Conservation (phyloP, 1,140 invertebrate genomes). For the Dinoponera quadriceps region DNA sequence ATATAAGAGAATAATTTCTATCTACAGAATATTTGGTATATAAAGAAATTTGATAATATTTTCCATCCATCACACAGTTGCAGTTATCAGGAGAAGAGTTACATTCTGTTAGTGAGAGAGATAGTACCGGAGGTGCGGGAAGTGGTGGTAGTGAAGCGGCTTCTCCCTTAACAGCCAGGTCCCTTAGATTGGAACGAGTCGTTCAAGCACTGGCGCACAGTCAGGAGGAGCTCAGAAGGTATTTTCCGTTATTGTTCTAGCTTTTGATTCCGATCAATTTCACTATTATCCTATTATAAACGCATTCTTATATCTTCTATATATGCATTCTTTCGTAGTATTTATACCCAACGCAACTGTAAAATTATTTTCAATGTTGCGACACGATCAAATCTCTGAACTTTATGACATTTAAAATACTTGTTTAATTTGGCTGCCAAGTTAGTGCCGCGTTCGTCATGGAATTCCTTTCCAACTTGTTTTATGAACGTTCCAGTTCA, state of each 20-base stretch:
- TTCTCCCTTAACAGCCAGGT: constrained; percentile 94
- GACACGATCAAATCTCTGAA: too few species aligned
- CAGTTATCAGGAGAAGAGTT: constrained; percentile 91
- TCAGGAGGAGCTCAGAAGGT: constrained; percentile 93
- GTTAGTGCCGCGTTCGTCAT: too few species aligned
- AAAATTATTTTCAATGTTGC: too few species aligned
- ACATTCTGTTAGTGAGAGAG: constrained; percentile 87
- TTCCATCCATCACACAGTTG: constrained; percentile 86
- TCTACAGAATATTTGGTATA: too few species aligned
- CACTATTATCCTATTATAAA: not conserved
- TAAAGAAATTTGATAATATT: constrained; percentile 35
- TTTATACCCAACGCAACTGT: not conserved
- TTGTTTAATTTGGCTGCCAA: too few species aligned
- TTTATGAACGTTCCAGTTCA: too few species aligned
- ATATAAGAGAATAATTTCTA: too few species aligned
- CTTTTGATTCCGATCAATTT: not conserved
- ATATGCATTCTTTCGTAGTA: not conserved
- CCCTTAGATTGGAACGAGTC: constrained; percentile 93
- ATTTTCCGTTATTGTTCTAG: constrained; percentile 13
- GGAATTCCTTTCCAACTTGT: too few species aligned
- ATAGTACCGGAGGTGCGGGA: constrained; percentile 88
- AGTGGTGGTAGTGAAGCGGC: constrained; percentile 89
- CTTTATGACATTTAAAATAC: too few species aligned
- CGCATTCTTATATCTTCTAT: not conserved
- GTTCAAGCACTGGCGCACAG: constrained; percentile 95